Evolutionary conservation across 2,113 vertebrate species (phyloP).

Genomic region (Azemiops feae): DNA sequence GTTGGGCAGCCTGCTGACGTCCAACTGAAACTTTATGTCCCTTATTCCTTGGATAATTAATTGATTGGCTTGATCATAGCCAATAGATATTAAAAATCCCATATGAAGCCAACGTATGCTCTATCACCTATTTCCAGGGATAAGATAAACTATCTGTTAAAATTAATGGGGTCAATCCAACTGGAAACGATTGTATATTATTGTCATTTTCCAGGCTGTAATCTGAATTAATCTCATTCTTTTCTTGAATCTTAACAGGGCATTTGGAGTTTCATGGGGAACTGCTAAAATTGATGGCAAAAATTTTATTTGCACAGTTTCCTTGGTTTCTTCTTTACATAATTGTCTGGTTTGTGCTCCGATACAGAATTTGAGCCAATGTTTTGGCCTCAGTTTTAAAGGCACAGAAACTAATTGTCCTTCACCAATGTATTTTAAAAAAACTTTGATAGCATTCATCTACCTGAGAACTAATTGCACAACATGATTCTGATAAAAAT

Average conservation of each 20-base stretch:
- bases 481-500: neutral
- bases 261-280: neutral
- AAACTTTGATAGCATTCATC: neutral
- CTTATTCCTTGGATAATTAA: neutral
- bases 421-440: neutral
- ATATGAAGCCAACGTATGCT: neutral
- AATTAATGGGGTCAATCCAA: neutral
- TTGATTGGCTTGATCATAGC: neutral
- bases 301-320: neutral
- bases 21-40: neutral
- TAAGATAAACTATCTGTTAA: neutral
- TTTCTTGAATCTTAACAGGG: neutral
- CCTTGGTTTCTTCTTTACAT: neutral
- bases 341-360: neutral
- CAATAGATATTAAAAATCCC: neutral
- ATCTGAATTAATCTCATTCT: neutral
- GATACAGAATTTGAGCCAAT: neutral
- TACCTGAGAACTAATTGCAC: neutral
- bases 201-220: neutral
- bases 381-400: neutral
- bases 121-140: neutral
- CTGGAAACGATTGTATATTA: neutral
- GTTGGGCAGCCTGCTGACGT: too few species aligned
- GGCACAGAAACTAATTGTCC: neutral
- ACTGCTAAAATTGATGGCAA: neutral